Percentiles rank a stretch among this genome's conserved stretches.
phyloP scores from a whole-genome alignment of 2,888 invertebrate genomes.

The Magallana nippona region DNA sequence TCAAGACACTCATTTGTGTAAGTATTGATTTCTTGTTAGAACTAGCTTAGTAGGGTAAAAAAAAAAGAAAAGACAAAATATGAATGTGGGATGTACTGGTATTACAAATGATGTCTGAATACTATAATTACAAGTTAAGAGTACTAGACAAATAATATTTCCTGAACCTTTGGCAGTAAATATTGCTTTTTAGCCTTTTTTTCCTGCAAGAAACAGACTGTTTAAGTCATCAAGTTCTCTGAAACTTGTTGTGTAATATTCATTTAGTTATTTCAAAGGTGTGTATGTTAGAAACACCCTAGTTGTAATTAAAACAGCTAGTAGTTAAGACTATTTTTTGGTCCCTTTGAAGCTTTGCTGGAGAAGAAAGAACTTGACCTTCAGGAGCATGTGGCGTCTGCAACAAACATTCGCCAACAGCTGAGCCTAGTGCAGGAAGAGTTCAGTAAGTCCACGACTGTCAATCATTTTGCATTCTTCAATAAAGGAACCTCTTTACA shows the following conservation, averaged over 20 bases:
- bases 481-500: neutral
- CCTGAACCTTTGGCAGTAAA: neutral
- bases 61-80: no score
- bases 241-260: no score
- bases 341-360: neutral
- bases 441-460: conserved; percentile 1
- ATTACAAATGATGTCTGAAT: neutral
- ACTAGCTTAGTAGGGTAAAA: no score
- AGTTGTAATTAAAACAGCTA: neutral
- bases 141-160: neutral
- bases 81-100: neutral
- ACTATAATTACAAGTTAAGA: neutral
- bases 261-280: neutral
- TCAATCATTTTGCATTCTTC: neutral
- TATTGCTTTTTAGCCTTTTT: neutral
- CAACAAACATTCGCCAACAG: conserved; percentile 4
- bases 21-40: no score
- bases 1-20: no score
- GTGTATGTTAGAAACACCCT: neutral
- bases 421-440: conserved; percentile 19
- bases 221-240: neutral
- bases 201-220: neutral
- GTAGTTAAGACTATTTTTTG: neutral
- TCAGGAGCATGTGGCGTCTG: conserved; percentile 16
- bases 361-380: conserved; percentile 25